A percentile compares a stretch with the other conserved stretches of the same genome.
phyloP scores from a whole-genome alignment of 2,797 vertebrate genomes.

The Tenualosa ilisha region DNA sequence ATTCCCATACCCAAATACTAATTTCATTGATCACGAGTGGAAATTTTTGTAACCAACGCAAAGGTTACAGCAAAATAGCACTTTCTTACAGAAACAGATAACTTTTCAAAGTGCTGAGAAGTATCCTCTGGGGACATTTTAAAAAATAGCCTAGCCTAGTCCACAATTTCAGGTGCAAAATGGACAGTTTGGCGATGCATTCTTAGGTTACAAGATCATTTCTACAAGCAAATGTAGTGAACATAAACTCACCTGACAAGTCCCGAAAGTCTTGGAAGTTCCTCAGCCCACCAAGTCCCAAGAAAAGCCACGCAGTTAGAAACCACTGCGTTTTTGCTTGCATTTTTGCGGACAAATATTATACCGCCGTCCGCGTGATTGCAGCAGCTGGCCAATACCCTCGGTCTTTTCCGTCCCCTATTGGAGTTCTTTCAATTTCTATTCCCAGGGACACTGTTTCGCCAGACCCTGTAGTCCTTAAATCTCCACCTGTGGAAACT shows the following conservation, averaged over 20 bases:
- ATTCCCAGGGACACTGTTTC: neutral
- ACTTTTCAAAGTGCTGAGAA: neutral
- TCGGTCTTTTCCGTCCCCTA: slow-evolving; percentile 17
- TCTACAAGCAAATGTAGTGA: neutral
- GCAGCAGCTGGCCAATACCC: neutral
- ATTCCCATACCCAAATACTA: neutral
- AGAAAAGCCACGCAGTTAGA: slow-evolving; percentile 30
- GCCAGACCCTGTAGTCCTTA: slow-evolving; percentile 39
- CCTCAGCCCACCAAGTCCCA: slow-evolving; percentile 29
- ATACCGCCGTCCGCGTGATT: neutral
- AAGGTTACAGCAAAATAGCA: neutral
- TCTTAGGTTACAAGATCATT: neutral
- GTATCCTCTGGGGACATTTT: no score
- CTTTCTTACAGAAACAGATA: no score
- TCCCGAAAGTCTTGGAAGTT: slow-evolving; percentile 40
- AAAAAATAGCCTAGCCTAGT: no score
- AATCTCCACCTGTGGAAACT: slow-evolving; percentile 67
- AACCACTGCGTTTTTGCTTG: slow-evolving; percentile 21
- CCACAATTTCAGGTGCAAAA: neutral
- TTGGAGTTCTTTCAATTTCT: neutral
- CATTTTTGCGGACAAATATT: slow-evolving; percentile 20
- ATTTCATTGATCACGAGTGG: neutral
- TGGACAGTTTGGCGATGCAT: neutral
- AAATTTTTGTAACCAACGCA: no score
- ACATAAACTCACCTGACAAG: slow-evolving; percentile 39